A percentile compares a stretch with the other conserved stretches of the same genome.
Conservation (phyloP, 2,113 vertebrate species). For the Plecturocebus donacophilus region DNA sequence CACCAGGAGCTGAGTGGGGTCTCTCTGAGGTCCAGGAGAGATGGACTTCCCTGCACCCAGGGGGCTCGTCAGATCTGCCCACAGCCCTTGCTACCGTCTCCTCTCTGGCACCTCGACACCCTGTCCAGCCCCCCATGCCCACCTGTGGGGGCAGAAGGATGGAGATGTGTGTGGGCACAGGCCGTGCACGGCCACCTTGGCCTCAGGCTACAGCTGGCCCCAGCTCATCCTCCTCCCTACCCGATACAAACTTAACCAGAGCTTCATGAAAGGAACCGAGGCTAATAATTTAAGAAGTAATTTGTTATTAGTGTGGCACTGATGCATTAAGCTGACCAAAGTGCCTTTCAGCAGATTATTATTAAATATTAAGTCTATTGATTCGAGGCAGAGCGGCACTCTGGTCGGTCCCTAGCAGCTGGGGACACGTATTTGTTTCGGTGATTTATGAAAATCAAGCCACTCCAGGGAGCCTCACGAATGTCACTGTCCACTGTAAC, state of each 20-base stretch:
- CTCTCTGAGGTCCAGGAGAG: neutral
- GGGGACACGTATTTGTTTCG: neutral
- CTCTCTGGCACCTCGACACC: neutral
- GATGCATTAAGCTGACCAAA: slow-evolving; percentile 60
- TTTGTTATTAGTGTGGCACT: slow-evolving; percentile 66
- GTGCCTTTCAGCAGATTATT: slow-evolving; percentile 52
- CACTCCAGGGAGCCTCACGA: neutral
- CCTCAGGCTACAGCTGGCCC: neutral
- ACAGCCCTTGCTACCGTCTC: neutral
- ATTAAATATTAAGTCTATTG: slow-evolving; percentile 69
- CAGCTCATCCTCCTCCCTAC: neutral
- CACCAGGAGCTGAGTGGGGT: neutral
- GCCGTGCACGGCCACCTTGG: fast-evolving
- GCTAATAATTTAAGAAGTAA: slow-evolving; percentile 13
- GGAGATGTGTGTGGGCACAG: no score
- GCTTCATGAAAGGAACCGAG: neutral
- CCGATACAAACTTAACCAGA: neutral
- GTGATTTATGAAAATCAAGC: slow-evolving; percentile 36
- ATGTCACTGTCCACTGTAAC: neutral
- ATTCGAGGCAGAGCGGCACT: neutral
- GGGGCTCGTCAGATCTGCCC: neutral
- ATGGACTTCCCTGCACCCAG: neutral
- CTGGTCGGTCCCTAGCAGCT: neutral
- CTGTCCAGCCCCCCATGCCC: fast-evolving
- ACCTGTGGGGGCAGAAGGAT: fast-evolving